Conservation (phyloP, 2,888 invertebrate species). For the Rhagonycha lutea region DNA sequence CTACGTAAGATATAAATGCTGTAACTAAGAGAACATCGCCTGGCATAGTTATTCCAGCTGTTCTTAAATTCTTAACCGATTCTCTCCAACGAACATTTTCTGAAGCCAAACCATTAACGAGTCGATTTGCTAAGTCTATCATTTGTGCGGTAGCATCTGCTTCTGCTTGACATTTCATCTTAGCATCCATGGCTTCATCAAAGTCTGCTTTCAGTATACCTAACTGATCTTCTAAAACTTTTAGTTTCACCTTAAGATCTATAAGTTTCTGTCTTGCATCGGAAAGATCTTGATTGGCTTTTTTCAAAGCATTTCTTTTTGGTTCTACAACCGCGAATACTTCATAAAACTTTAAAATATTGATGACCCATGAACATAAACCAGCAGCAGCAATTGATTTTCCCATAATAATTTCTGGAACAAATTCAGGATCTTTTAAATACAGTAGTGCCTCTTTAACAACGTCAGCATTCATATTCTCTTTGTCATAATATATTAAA, state of each 20-base stretch:
- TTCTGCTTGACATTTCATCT: conserved; percentile 89
- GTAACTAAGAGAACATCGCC: conserved; percentile 89
- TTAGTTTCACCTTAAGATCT: conserved; percentile 74
- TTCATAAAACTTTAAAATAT: conserved; percentile 86
- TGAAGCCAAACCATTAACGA: conserved; percentile 90
- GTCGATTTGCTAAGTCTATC: conserved; percentile 88
- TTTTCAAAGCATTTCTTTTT: conserved; percentile 81
- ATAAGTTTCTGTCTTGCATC: conserved; percentile 80
- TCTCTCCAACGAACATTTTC: conserved; percentile 87
- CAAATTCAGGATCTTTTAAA: conserved; percentile 76
- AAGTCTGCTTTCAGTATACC: conserved; percentile 78
- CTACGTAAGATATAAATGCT: conserved; percentile 93
- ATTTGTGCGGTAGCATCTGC: conserved; percentile 88
- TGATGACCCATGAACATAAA: conserved; percentile 92
- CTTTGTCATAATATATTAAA: conserved; percentile 87
- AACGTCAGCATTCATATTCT: conserved; percentile 87
- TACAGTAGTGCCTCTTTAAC: conserved; percentile 76
- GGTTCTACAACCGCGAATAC: conserved; percentile 93
- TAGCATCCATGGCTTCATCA: conserved; percentile 83
- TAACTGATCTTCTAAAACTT: conserved; percentile 79
- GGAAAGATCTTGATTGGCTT: conserved; percentile 82
- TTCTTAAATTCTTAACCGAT: conserved; percentile 62
- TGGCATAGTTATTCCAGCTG: conserved; percentile 77
- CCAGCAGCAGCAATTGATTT: conserved; percentile 93
- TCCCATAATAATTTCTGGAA: conserved; percentile 77